Conservation (phyloP, 1,140 invertebrate genomes). For the Cepaea nemoralis region DNA sequence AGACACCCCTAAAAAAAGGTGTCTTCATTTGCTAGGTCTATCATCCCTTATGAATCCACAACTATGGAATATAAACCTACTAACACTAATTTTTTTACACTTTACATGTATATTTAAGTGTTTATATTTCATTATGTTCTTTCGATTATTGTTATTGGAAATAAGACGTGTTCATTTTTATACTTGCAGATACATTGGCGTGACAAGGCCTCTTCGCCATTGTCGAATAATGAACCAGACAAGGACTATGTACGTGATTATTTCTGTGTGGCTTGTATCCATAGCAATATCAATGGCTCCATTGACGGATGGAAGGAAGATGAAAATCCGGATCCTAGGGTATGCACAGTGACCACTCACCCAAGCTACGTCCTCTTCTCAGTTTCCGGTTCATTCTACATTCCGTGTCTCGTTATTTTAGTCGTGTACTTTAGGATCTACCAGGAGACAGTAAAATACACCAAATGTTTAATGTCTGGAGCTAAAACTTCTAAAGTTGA, state of each 20-base stretch:
- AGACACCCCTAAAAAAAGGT: too few species aligned
- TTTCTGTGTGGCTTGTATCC: slow-evolving; percentile 75
- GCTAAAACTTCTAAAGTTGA: slow-evolving; percentile 67
- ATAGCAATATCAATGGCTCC: slow-evolving; percentile 76
- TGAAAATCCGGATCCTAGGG: slow-evolving; percentile 48
- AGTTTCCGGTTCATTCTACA: slow-evolving; percentile 73
- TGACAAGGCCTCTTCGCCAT: slow-evolving; percentile 67
- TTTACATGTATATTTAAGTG: too few species aligned
- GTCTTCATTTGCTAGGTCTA: too few species aligned
- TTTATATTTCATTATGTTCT: too few species aligned
- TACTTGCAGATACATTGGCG: slow-evolving; percentile 74
- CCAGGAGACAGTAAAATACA: slow-evolving; percentile 64
- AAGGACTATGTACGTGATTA: slow-evolving; percentile 74
- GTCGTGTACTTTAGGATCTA: slow-evolving; percentile 74
- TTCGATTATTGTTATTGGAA: too few species aligned
- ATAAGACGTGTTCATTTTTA: too few species aligned
- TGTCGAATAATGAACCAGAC: slow-evolving; percentile 74
- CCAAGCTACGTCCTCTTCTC: slow-evolving; percentile 74
- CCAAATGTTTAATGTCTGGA: slow-evolving; percentile 59
- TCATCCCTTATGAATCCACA: too few species aligned
- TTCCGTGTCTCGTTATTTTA: slow-evolving; percentile 73
- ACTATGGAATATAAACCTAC: too few species aligned
- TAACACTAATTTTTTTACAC: too few species aligned
- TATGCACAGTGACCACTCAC: slow-evolving; percentile 72
- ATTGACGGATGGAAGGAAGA: slow-evolving; percentile 73